These are phyloP conservation scores for Setophaga kirtlandii DNA, from an alignment of 2,113 vertebrate species.

Conservation along the genomic window DNA sequence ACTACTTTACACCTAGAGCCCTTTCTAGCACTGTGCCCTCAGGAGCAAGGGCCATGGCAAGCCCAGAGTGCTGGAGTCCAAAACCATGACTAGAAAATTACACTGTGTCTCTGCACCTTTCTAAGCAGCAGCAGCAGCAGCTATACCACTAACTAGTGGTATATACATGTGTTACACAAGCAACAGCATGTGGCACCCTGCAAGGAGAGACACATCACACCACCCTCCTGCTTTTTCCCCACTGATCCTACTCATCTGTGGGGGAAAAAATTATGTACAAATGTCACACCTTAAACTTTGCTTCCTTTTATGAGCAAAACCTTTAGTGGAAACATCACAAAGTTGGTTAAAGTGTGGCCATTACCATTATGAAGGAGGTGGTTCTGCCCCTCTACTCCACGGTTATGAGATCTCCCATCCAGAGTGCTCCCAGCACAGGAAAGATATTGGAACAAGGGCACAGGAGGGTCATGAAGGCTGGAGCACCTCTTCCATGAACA, in stretches of 20 bases:
- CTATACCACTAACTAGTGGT: not conserved
- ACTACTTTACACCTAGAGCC: not conserved
- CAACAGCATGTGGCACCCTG: accelerated
- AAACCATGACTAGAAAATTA: not conserved
- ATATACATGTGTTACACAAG: accelerated
- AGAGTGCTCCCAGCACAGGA: not conserved
- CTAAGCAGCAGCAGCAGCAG: not conserved
- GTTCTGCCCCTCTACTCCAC: not conserved
- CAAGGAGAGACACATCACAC: not conserved
- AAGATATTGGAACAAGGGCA: not conserved
- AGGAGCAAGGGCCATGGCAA: not conserved
- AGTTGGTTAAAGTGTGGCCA: not conserved
- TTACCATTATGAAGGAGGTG: not conserved
- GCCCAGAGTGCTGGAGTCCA: not conserved
- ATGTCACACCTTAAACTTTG: not conserved
- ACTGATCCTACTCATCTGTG: not conserved
- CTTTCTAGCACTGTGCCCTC: not conserved
- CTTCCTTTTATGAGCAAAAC: not conserved
- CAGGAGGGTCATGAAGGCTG: not conserved
- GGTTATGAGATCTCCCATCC: accelerated
- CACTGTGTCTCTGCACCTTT: not conserved
- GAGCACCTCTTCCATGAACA: not conserved
- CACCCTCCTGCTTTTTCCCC: not conserved
- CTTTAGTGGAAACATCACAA: not conserved
- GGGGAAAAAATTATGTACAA: not conserved